Conservation (phyloP, 2,113 vertebrate genomes). For the Phyllopteryx taeniolatus region DNA sequence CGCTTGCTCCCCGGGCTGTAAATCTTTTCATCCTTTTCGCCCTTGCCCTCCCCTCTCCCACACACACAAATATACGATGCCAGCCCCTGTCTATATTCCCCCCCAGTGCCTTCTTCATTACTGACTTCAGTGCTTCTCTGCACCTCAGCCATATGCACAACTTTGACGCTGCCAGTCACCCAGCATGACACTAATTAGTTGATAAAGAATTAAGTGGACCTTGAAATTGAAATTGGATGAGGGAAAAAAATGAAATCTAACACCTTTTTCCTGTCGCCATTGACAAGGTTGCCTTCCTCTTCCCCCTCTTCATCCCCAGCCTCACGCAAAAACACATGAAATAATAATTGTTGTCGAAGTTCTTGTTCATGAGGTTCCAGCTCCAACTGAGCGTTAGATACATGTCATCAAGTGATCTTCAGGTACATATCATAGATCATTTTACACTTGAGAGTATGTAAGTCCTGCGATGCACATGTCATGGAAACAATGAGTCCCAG, state of each 20-base stretch:
- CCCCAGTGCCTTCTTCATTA: conserved; percentile 84
- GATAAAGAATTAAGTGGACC: conserved; percentile 96
- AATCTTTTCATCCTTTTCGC: conserved; percentile 74
- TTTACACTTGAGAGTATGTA: too few relatives aligned
- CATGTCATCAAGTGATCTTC: too few relatives aligned
- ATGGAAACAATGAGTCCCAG: too few relatives aligned
- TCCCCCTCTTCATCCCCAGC: conserved; percentile 41
- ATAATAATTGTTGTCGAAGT: conserved; percentile 34
- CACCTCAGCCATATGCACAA: conserved; percentile 88
- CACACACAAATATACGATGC: conserved; percentile 35
- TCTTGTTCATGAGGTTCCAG: conserved; percentile 29
- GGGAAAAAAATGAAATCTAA: conserved; percentile 68
- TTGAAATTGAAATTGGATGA: conserved; percentile 96
- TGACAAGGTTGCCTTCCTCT: conserved; percentile 44
- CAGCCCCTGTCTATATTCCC: conserved; percentile 78
- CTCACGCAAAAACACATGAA: conserved; percentile 35
- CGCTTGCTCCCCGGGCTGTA: conserved; percentile 79
- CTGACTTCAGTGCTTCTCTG: conserved; percentile 84
- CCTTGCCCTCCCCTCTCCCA: conserved; percentile 66
- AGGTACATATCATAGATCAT: too few relatives aligned
- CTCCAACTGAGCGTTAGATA: background rate
- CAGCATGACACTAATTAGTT: conserved; percentile 91
- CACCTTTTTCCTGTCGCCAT: conserved; percentile 46
- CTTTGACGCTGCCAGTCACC: conserved; percentile 87
- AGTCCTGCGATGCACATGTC: too few relatives aligned